Base-by-base conservation (phyloP, 2,113 vertebrate species). In the Carassius carassius region DNA sequence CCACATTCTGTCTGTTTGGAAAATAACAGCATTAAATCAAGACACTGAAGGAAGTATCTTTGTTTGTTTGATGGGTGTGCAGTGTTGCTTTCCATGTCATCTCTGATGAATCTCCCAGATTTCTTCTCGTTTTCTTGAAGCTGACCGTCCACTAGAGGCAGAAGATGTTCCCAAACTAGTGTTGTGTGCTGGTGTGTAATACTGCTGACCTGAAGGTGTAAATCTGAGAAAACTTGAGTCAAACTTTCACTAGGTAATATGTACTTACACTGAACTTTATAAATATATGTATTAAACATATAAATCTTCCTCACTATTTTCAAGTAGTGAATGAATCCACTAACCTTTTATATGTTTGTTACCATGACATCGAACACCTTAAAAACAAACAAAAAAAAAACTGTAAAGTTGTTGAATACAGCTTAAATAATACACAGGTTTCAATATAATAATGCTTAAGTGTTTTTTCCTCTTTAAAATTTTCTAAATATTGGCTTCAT, bases 131-230 rank as follows among this genome's bases (percentile, higher is more conserved):
- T 76, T 81, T 56, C 12, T 67, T 73, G 19, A 32, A 54, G 12
- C 51, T 16, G 44, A 49, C 5, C 4, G 80, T 2, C 87, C 87
- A 85, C 87, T 88, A 88, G 87, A 81, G 87, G 87, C 87, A 88
- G 80, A 85, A 85, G 86, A 74, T 60, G 35, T 80, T 85, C 41
- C 37, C 69, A 85, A 81, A 85, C 81, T 21, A 17, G 29, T 67
- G 35, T 19, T 44, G 49, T 70, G 69, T 49, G 49, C 12, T 84
- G 19, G n/a, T 11, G 37, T n/a, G 23, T 76, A 4, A 35, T 54
- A 60, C 1, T 41, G 29, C 19, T 54, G 5, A n/a, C 19, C 8
- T 44, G 41, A 2, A 44, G 41, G 10, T 2, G 41, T 1, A 44
- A 10, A 44, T 44, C 41, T 44, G 21, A 16, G 32, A 17, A 19